These are phyloP conservation scores for Theonella swinhoei DNA, from an alignment of 37 sponge, comb jelly and placozoan genomes.

Conservation along the genomic window DNA sequence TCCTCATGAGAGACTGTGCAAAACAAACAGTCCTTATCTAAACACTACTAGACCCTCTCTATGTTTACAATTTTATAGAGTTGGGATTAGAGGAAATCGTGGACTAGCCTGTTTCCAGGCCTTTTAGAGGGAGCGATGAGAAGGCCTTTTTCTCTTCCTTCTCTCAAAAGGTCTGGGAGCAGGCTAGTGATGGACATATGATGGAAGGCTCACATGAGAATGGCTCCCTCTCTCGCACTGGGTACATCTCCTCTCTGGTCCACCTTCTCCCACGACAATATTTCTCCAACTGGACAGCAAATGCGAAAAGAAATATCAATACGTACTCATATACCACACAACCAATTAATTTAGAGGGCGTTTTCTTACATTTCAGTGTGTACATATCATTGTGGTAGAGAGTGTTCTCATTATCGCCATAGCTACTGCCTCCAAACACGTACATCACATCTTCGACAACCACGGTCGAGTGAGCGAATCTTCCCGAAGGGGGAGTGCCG, in stretches of 20 bases:
- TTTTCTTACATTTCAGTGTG: conserved; percentile 52
- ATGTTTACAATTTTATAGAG: too few relatives aligned
- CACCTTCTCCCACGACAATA: conserved; percentile 50
- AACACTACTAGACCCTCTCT: too few relatives aligned
- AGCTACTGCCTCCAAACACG: conserved; percentile 59
- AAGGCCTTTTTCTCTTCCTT: too few relatives aligned
- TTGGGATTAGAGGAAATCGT: too few relatives aligned
- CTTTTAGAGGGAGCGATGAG: too few relatives aligned
- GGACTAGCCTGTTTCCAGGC: too few relatives aligned
- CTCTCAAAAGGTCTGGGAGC: not conserved
- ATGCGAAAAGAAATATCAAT: not conserved
- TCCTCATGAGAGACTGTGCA: too few relatives aligned
- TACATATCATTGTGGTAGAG: conserved; percentile 57
- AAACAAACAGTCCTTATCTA: too few relatives aligned
- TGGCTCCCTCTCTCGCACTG: conserved; percentile 53
- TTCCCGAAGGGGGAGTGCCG: conserved; percentile 34
- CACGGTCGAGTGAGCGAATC: conserved; percentile 56
- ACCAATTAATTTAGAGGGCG: not conserved
- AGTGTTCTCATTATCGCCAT: conserved; percentile 17
- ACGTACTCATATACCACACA: not conserved
- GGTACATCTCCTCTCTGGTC: conserved; percentile 63
- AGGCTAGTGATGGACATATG: not conserved
- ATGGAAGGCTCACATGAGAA: conserved; percentile 40
- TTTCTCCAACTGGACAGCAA: conserved; percentile 8
- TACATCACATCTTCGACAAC: conserved; percentile 45